Conservation (phyloP, 2,888 invertebrate genomes). For the Crossocerus cetratus region DNA sequence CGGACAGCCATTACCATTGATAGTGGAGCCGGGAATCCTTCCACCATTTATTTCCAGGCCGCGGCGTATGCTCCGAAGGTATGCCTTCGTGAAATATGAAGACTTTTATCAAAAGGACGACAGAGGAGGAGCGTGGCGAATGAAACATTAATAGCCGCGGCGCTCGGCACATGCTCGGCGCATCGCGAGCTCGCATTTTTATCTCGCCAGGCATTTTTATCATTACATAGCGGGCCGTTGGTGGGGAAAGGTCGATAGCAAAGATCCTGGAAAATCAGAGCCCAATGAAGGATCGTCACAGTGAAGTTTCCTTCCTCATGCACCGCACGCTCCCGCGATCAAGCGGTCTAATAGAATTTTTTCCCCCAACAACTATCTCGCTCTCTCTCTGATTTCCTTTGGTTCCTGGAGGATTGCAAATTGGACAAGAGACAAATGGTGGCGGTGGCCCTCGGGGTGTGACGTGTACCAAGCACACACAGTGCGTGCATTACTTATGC, state of each 20-base stretch:
- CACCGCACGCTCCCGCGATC: constrained; percentile 46
- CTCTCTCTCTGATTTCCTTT: too few relatives aligned
- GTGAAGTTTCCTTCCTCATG: constrained; percentile 22
- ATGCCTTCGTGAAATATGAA: constrained; percentile 63
- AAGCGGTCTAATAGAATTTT: constrained; percentile 34
- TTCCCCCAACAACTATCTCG: neutral
- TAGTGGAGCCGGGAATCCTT: constrained; percentile 37
- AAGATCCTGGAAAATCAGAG: constrained; percentile 15
- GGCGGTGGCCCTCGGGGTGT: constrained; percentile 6
- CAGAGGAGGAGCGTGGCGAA: constrained; percentile 53
- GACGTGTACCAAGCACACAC: constrained; percentile 10
- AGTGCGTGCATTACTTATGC: constrained; percentile 44
- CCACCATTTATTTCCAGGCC: constrained; percentile 15
- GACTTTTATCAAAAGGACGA: constrained; percentile 63
- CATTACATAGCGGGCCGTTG: neutral
- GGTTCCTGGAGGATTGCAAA: constrained; percentile 13
- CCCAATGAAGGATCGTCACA: constrained; percentile 40
- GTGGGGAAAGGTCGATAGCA: constrained; percentile 16
- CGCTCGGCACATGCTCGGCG: constrained; percentile 1
- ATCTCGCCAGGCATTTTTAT: constrained; percentile 2
- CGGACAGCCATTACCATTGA: constrained; percentile 60
- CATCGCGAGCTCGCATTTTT: constrained; percentile 1
- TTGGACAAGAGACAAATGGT: constrained; percentile 43
- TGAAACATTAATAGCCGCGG: constrained; percentile 57
- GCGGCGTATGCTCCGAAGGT: constrained; percentile 26